Base-by-base conservation (phyloP, 2,888 invertebrate genomes). In the Eulithis testata region DNA sequence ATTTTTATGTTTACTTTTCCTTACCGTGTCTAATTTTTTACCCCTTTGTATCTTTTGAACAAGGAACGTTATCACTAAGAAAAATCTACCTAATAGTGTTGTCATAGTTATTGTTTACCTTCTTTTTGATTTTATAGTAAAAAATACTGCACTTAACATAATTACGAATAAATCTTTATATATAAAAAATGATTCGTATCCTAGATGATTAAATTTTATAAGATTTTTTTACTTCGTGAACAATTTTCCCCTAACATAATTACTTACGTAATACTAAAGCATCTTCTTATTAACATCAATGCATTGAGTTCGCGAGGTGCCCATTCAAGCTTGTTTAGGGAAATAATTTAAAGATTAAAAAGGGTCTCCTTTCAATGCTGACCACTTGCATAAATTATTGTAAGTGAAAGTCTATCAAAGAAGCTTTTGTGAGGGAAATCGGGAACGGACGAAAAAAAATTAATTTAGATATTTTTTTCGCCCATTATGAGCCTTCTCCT, bases 301-400 rank as follows among this genome's bases (percentile, higher is more conserved):
- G 66, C 61, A 63, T 63, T 60, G 55, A 57, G 57, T 40, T 54
- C 57, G 57, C 21, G 37, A 49, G 53, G 58, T 52, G 54, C 58
- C 69, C 52, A 69, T 69, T 69, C 61, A 68, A 49, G 61, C 58
- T 69, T 72, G 63, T 65, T 72, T 69, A 65, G 80, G 83, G 79
- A 84, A 86, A 85, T 88, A 81, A 85, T 87, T 88, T 82, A 81
- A 80, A 85, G 86, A 88, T 87, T 88, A 87, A 87, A 88, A 87
- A 83, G 80, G 81, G 74, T 78, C 80, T 4, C 81, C 69, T 82
- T 83, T 82, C 79, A 82, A 71, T 73, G 84, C 83, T 91, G 91
- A 91, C 91, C 91, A 89, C 90, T 91, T 90, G 91, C 91, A 91
- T 91, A 90, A 91, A 91, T 91, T 91, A 90, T 91, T 87, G 81